Base-by-base conservation (phyloP, 2,888 invertebrate species). In the Lathronympha strigana region DNA sequence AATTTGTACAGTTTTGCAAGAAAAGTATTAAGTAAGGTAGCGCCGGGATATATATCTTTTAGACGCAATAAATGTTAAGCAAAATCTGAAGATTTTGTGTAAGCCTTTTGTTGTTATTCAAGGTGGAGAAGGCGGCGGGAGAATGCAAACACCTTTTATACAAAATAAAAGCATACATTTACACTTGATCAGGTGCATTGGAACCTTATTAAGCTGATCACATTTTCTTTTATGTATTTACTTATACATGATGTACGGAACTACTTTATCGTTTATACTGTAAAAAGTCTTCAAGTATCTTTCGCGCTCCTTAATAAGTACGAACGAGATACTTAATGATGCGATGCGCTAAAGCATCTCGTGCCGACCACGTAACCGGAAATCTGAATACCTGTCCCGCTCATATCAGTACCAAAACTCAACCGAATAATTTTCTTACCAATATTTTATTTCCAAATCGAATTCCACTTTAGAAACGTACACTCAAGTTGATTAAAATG, bases 21-120 rank as follows among this genome's bases (percentile, higher is more conserved):
- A 63, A 57, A n/a, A n/a, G n/a, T n/a, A n/a, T n/a, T n/a, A n/a
- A n/a, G 63, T 50, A 23, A 49, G 58, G 63, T 64, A 25, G 63
- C 19, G 57, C 25, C 23, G 11, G 31, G 36, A 57, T 57, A 64
- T 63, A 63, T 58, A 64, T 58, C 57, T 64, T 58, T 64, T 58
- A 64, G 58, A 58, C 57, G 58, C 58, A 64, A 64, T 64, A 64
- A 64, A 64, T 64, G 63, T 64, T 33, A 64, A 58, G 63, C 63
- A 43, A 58, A 64, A 64, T 64, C 63, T 58, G 51, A 50, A 64
- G 63, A 64, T 64, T 64, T 9, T 45, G 51, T 53, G 61, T 50
- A 64, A 58, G 57, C 63, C 61, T 58, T 33, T 23, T 38, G 55
- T 38, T 33, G 25, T 63, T 63, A 57, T 51, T 58, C 58, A 64